A percentile compares a stretch with the other conserved stretches of the same genome.
Conservation (phyloP, 2,888 invertebrate species). For the Druceiella hillmani region DNA sequence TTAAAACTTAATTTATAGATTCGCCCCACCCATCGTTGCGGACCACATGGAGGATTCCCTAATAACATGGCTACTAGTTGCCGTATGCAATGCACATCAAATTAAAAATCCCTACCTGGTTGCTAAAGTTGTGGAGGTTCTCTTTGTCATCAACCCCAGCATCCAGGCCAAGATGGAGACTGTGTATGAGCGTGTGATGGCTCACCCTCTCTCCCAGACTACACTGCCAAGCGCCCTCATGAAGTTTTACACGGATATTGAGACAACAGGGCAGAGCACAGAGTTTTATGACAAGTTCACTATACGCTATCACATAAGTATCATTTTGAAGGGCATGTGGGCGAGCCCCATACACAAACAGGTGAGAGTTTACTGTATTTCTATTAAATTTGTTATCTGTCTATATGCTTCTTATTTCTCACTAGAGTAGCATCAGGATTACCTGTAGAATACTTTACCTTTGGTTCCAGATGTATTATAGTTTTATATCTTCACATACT, state of each 20-base stretch:
- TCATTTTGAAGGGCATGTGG: slow-evolving; percentile 96
- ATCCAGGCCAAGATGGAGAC: slow-evolving; percentile 44
- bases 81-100: slow-evolving; percentile 85
- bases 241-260: slow-evolving; percentile 98
- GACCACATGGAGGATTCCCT: slow-evolving; percentile 77
- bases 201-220: slow-evolving; percentile 78
- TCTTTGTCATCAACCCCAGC: slow-evolving; percentile 72
- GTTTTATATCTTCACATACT: no score
- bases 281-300: slow-evolving; percentile 99
- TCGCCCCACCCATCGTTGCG: slow-evolving; percentile 67
- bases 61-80: slow-evolving; percentile 82
- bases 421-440: no score
- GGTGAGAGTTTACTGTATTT: slow-evolving; percentile 32
- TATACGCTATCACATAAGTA: slow-evolving; percentile 96
- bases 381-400: no score
- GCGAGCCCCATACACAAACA: slow-evolving; percentile 75
- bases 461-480: no score
- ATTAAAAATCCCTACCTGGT: slow-evolving; percentile 96
- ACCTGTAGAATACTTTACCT: no score
- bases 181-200: slow-evolving; percentile 74
- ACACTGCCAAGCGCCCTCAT: slow-evolving; percentile 85
- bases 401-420: no score
- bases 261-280: slow-evolving; percentile 94
- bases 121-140: slow-evolving; percentile 92
- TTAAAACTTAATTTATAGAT: no score